Evolutionary conservation across 2,113 vertebrate genomes (phyloP).

Genomic region (Pagrus major): DNA sequence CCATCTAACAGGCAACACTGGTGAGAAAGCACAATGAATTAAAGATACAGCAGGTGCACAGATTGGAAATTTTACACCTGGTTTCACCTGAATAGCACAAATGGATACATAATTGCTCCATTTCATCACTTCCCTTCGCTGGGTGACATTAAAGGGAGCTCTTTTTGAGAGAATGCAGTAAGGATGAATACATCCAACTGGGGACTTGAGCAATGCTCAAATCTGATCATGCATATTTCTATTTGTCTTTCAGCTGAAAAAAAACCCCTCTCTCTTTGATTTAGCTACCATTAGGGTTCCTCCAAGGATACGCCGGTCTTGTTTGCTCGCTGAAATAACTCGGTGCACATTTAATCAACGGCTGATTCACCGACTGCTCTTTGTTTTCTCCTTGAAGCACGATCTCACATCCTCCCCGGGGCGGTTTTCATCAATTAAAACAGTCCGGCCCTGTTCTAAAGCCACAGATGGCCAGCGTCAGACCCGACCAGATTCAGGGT

Average conservation of each 20-base stretch:
- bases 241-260: constrained; percentile 63
- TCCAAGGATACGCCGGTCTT: constrained; percentile 41
- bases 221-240: constrained; percentile 71
- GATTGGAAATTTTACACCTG: constrained; percentile 85
- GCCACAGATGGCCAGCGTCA: constrained; percentile 76
- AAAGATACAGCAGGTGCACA: constrained; percentile 79
- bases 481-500: constrained; percentile 62
- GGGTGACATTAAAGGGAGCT: constrained; percentile 72
- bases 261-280: constrained; percentile 45
- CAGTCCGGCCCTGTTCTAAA: constrained; percentile 46
- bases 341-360: constrained; percentile 57
- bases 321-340: constrained; percentile 67
- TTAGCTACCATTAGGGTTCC: constrained; percentile 55
- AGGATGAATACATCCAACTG: constrained; percentile 69
- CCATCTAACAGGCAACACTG: constrained; percentile 64
- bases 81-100: constrained; percentile 82
- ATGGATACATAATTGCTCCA: constrained; percentile 81
- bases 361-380: constrained; percentile 49
- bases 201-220: constrained; percentile 55
- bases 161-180: constrained; percentile 64
- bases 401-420: constrained; percentile 55
- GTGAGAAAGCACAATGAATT: constrained; percentile 70
- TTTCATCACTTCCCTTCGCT: constrained; percentile 80
- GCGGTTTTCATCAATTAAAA: constrained; percentile 68
- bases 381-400: constrained; percentile 67